Conservation (phyloP, 2,888 invertebrate genomes). For the Melanargia galathea region DNA sequence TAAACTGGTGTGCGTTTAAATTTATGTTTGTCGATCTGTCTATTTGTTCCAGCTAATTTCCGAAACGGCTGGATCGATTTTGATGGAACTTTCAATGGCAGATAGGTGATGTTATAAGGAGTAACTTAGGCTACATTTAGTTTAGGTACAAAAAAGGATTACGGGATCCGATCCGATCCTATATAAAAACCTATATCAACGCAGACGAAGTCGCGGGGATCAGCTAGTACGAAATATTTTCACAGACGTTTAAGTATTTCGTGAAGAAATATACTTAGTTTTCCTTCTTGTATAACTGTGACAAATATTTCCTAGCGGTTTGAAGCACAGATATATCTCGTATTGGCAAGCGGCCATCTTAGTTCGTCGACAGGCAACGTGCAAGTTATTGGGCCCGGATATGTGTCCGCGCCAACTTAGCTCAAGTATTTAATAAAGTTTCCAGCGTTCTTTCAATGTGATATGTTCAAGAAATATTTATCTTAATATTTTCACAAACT, state of each 20-base stretch:
- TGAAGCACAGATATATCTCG: slow-evolving; percentile 5
- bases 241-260: not conserved
- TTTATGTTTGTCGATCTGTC: too few relatives aligned
- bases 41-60: too few relatives aligned
- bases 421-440: slow-evolving; percentile 14
- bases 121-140: too few relatives aligned
- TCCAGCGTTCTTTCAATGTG: not conserved
- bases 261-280: not conserved
- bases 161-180: too few relatives aligned
- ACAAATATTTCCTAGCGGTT: slow-evolving; percentile 17
- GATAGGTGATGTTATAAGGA: too few relatives aligned
- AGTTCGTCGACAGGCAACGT: slow-evolving; percentile 15
- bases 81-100: too few relatives aligned
- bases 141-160: too few relatives aligned
- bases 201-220: too few relatives aligned
- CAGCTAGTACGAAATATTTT: not conserved
- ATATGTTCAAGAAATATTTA: slow-evolving; percentile 1
- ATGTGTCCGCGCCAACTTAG: slow-evolving; percentile 17
- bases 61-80: too few relatives aligned
- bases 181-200: too few relatives aligned
- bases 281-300: not conserved
- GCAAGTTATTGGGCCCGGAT: slow-evolving; percentile 16
- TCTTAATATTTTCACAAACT: not conserved
- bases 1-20: too few relatives aligned
- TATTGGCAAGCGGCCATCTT: slow-evolving; percentile 27